phyloP scores from a whole-genome alignment of 2,113 vertebrate species.

The Sinocyclocheilus anshuiensis region DNA sequence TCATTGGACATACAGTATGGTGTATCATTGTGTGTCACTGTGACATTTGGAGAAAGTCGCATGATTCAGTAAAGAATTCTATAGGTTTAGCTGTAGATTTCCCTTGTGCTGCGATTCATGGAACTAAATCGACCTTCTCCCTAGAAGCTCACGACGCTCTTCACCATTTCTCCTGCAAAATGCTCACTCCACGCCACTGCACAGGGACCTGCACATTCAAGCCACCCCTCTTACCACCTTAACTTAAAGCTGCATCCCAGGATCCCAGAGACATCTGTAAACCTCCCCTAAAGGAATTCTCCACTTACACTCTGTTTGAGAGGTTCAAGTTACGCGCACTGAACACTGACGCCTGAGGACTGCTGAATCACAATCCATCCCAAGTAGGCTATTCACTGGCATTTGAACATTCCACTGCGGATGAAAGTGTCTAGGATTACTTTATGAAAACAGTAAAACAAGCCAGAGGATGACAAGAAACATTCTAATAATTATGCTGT shows the following conservation, averaged over 20 bases:
- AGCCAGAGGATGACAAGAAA: constrained; percentile 15
- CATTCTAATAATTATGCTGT: constrained; percentile 35
- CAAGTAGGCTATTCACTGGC: constrained; percentile 15
- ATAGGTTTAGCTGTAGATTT: neutral
- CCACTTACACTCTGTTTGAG: constrained; percentile 20
- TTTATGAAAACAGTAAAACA: constrained; percentile 9
- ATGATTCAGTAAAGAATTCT: neutral
- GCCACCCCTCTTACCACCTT: constrained; percentile 89
- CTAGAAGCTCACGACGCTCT: constrained; percentile 92
- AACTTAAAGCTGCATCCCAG: constrained; percentile 53
- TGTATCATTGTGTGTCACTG: neutral
- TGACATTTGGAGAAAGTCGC: neutral
- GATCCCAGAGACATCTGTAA: constrained; percentile 34
- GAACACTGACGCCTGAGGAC: constrained; percentile 14
- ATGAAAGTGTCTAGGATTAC: constrained; percentile 11
- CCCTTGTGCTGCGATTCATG: constrained; percentile 54
- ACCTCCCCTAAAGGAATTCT: constrained; percentile 39
- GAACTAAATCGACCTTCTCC: constrained; percentile 65
- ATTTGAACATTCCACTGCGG: constrained; percentile 11
- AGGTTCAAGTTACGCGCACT: constrained; percentile 48
- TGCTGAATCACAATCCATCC: constrained; percentile 20
- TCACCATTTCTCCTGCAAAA: constrained; percentile 95
- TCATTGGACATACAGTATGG: neutral
- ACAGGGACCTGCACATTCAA: constrained; percentile 93
- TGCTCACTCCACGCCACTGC: constrained; percentile 93